Evolutionary conservation across 2,113 vertebrate species (phyloP), one percentile per base, ranked within the genome.

Genomic region (Muntiacus reevesi): DNA sequence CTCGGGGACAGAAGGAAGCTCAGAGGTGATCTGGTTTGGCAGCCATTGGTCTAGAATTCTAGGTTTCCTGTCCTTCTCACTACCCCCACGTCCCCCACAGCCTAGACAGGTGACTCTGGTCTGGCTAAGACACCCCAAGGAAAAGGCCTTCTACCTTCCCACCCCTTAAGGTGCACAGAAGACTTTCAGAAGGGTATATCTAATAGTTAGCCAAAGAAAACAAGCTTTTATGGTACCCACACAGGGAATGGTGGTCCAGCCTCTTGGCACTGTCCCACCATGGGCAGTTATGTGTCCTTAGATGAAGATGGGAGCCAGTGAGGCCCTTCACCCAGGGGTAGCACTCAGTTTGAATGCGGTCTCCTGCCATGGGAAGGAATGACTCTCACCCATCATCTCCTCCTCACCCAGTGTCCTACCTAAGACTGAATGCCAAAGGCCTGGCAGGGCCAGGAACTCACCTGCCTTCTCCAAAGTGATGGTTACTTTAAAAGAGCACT

Each of bases 51-150:
- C 43, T 62, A 93, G 74, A 52, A 64, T 2, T 23, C 62, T 55
- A 64, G 16, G 40, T 14, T 17, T 36, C 45, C 7, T 2, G 12
- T 36, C 9, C 9, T n/a, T 43, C 60, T 45, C 15, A 17, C 28
- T 16, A 16, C 2, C 14, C 50, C 33, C 0, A 13, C 9, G 28
- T 33, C 54, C 23, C 7, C 28, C 54, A 83, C 0, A 33, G 7
- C 33, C 27, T 36, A 33, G 54, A 25, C 14, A 54, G 79, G 62
- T 43, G 27, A 67, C 87, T 9, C n/a, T 40, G 15, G 27, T 78
- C 28, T 90, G 89, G 71, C 36, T 94, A 19, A 83, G 79, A 79
- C 9, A 74, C 30, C 45, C 81, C 64, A 21, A 88, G 76, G 33
- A 83, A 86, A 7, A 7, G 55, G 40, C 74, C 57, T 67, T 57